Conservation (phyloP, 1,140 invertebrate genomes). For the Micrasema minimum region DNA sequence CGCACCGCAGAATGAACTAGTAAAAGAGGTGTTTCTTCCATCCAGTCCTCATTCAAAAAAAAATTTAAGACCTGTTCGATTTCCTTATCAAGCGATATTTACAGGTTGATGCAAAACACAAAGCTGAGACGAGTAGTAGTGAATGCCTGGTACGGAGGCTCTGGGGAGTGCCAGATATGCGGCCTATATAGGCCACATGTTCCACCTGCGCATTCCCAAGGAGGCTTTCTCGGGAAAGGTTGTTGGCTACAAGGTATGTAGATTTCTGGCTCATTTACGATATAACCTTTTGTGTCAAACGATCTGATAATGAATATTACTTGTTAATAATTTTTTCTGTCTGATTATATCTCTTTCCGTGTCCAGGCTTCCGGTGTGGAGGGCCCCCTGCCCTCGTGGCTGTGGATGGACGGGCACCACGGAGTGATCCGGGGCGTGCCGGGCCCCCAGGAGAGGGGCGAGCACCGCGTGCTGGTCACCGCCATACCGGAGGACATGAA, state of each 20-base stretch:
- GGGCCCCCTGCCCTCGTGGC: slow-evolving; percentile 61
- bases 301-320: background rate
- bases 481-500: slow-evolving; percentile 56
- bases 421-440: slow-evolving; percentile 65
- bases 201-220: slow-evolving; percentile 66
- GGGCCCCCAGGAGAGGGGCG: slow-evolving; percentile 59
- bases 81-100: background rate
- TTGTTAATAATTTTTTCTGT: background rate
- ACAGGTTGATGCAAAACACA: background rate
- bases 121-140: slow-evolving; percentile 1
- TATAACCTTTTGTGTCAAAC: background rate
- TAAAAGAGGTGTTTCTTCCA: too few species aligned
- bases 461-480: slow-evolving; percentile 62
- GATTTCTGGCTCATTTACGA: background rate
- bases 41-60: background rate
- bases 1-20: too few species aligned
- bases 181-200: slow-evolving; percentile 65
- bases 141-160: slow-evolving; percentile 64
- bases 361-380: slow-evolving; percentile 56
- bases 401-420: slow-evolving; percentile 64
- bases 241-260: slow-evolving; percentile 63
- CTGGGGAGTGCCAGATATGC: slow-evolving; percentile 67
- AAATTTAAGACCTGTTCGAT: background rate
- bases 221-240: slow-evolving; percentile 65
- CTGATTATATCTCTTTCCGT: background rate